Evolutionary conservation across 92 coral and sea anemone species (phyloP), one percentile per base, ranked within the genome.

Genomic region (Scolanthus callimorphus): DNA sequence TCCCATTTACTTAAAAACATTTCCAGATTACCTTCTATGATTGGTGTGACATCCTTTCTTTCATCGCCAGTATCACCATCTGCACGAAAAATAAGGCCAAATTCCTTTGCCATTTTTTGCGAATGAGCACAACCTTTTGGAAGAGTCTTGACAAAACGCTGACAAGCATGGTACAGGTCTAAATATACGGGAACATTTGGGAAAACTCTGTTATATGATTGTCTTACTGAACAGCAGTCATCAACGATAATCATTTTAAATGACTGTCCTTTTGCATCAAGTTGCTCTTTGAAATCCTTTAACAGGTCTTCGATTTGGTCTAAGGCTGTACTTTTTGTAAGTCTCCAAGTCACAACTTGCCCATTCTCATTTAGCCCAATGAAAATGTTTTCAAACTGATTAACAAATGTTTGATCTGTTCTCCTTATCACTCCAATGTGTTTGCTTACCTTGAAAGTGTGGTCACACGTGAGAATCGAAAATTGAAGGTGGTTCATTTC

Each of bases 371-470:
- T 83, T 10, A 77, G 12, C 1, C 79, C 78, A 56, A 81, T 59
- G 43, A 61, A 86, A 11, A 81, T 13, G 57, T 81, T 81, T 59
- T 76, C 58, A 50, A 86, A 80, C 57, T 86, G 95, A 27, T 30
- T 59, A 0, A 86, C 76, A 52, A 76, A 75, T 25, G 20, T 31
- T 12, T 52, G 51, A 39, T 86, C 95, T 1, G 29, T 11, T 1
- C 29, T 39, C 15, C 85, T 49, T 17, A 49, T 37, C 8, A 64
- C 74, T 20, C 88, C 85, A 10, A 77, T 66, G 34, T 76, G 74
- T 49, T 77, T 77, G 60, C 90, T 72, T 0, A 77, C 79, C 64
- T 71, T 83, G 55, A 77, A 83, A 27, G 90, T 71, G 75, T 83
- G 90, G 52, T 83, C 90, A 62, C 85, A 83, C 6, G 81, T 60